Evolutionary conservation across 2,888 invertebrate genomes (phyloP), one percentile per base, ranked within the genome.

Genomic region (Eustalomyia histrio): DNA sequence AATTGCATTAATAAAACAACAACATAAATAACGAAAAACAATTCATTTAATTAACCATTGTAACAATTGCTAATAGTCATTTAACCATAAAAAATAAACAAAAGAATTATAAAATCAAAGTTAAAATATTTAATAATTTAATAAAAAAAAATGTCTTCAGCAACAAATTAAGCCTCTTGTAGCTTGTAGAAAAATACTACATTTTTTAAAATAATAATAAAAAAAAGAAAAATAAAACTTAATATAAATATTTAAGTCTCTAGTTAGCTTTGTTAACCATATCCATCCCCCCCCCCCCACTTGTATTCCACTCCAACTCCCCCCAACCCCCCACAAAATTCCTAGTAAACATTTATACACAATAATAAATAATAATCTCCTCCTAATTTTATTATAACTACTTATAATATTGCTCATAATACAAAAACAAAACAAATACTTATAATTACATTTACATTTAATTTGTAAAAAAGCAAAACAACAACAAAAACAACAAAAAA

Each of bases 191-290:
- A 74, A 29, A 74, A 55, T 80, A 76, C 61, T 72, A 76, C 52
- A 53, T 71, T 79, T 75, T 75, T 68, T 33, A 24, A 43, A 33
- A n/a, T 50, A 61, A 64, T 50, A 53, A 53, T 21, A 33, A 50
- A 29, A 71, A 50, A 17, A 64, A 35, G 53, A 58, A n/a, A n/a
- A n/a, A n/a, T n/a, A 57, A 24, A 67, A 69, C n/a, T 76, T 73
- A 65, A 69, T 18, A 4, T 76, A 76, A 64, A 65, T 78, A 71
- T 65, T 67, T 74, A 81, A 74, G 81, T 60, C 68, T 73, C 80
- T 81, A 81, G 81, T 78, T 81, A 81, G 81, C 81, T 81, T 81
- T 81, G 78, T 81, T 81, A 78, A 72, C 63, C 68, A 76, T 74
- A 69, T 67, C 72, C n/a, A n/a, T n/a, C n/a, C n/a, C n/a, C n/a